Percentiles rank a stretch among this genome's conserved stretches.
Evolutionary conservation across 2,113 vertebrate genomes (phyloP).

Genomic region (Ranitomeya imitator): DNA sequence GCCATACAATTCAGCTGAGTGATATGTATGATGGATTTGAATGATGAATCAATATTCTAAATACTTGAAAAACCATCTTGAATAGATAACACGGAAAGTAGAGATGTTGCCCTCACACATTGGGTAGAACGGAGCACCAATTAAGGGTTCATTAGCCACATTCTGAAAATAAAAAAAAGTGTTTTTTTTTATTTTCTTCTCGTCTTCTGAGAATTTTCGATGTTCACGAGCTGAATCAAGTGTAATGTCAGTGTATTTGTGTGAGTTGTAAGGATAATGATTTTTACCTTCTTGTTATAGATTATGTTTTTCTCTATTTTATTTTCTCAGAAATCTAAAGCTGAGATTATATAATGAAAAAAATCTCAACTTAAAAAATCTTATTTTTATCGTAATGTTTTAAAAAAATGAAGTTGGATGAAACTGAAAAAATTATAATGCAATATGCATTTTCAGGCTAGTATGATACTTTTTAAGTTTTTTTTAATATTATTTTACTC

Average conservation of each 20-base stretch:
- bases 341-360: background rate
- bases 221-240: constrained; percentile 1
- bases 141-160: constrained; percentile 11
- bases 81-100: background rate
- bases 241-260: constrained; percentile 17
- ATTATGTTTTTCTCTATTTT: background rate
- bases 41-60: background rate
- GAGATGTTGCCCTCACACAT: background rate
- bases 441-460: too few species aligned
- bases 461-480: too few species aligned
- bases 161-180: background rate
- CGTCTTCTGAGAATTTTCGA: background rate
- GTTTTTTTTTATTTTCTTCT: constrained; percentile 15
- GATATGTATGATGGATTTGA: background rate
- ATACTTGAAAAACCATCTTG: background rate
- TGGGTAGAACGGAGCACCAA: constrained; percentile 12
- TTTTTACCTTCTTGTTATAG: background rate
- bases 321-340: background rate
- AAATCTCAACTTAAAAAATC: background rate
- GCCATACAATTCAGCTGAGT: background rate
- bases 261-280: background rate
- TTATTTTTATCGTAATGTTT: background rate
- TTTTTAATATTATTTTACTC: too few species aligned
- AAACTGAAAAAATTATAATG: too few species aligned
- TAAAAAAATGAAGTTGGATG: too few species aligned